These are phyloP conservation scores for Grus americana DNA, from an alignment of 2,113 vertebrate genomes.

Conservation along the genomic window DNA sequence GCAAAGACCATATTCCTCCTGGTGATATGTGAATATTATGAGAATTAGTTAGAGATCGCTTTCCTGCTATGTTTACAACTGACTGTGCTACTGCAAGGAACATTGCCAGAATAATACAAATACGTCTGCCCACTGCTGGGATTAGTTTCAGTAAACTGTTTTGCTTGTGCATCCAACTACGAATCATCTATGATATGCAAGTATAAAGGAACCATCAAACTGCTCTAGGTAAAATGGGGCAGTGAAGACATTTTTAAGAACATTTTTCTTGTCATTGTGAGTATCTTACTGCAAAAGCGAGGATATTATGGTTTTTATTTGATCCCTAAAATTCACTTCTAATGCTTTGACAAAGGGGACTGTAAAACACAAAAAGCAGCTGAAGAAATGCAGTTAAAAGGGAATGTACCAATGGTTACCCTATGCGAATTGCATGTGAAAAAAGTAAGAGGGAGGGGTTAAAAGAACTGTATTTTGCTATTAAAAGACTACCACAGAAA, in stretches of 20 bases:
- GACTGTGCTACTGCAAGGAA: not conserved
- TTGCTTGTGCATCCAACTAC: not conserved
- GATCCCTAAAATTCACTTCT: not conserved
- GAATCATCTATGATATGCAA: not conserved
- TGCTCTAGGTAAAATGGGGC: not conserved
- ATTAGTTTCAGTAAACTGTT: slow-evolving; percentile 29
- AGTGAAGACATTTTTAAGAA: not conserved
- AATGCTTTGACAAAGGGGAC: not conserved
- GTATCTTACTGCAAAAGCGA: not conserved
- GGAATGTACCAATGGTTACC: not conserved
- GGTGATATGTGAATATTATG: not conserved
- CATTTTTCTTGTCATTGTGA: not conserved
- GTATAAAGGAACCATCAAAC: not conserved
- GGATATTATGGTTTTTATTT: not conserved
- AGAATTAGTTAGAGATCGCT: not conserved
- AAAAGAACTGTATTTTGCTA: not conserved
- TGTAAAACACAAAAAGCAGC: not conserved
- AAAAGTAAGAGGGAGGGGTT: not conserved
- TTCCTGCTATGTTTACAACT: not conserved
- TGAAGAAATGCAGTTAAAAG: not conserved
- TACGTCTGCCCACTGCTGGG: not conserved
- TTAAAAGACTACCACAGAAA: not conserved
- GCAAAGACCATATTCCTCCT: not conserved
- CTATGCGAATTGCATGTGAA: not conserved
- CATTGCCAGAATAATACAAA: not conserved